A percentile compares a stretch with the other conserved stretches of the same genome.
These are phyloP conservation scores for Drosophila gunungcola DNA, from an alignment of 1,140 invertebrate genomes.

Conservation along the genomic window DNA sequence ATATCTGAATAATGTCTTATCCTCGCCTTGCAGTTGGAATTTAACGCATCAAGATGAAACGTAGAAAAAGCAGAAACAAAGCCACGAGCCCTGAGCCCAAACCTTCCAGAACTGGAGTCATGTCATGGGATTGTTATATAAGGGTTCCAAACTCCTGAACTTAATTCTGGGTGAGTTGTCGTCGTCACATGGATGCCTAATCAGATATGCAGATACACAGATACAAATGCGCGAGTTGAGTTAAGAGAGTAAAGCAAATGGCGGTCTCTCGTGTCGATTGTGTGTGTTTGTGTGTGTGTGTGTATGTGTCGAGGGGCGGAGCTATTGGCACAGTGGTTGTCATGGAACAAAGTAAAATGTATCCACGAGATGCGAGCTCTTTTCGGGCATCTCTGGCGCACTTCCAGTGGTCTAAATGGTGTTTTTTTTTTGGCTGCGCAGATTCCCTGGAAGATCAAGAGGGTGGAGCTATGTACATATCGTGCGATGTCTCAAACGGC, in stretches of 20 bases:
- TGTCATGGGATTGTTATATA: constrained; percentile 85
- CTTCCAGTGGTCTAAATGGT: constrained; percentile 21
- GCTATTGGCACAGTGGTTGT: constrained; percentile 70
- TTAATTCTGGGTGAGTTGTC: constrained; percentile 83
- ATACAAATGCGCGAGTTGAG: constrained; percentile 18
- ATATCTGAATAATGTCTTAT: not conserved
- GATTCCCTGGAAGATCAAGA: constrained; percentile 85
- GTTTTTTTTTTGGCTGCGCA: constrained; percentile 61
- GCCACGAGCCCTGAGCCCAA: constrained; percentile 47
- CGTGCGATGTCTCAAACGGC: constrained; percentile 85
- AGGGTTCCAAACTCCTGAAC: constrained; percentile 85
- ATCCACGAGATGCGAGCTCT: constrained; percentile 18
- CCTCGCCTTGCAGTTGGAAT: constrained; percentile 57
- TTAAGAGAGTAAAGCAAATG: constrained; percentile 66
- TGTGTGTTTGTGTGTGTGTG: constrained; percentile 4
- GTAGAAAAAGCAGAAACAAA: constrained; percentile 82
- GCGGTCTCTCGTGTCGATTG: constrained; percentile 25
- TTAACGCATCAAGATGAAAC: constrained; percentile 76
- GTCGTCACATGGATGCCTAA: constrained; percentile 26
- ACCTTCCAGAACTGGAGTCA: constrained; percentile 74
- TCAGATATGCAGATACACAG: constrained; percentile 19
- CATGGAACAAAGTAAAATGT: constrained; percentile 26
- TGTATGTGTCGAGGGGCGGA: constrained; percentile 60
- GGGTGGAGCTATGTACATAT: constrained; percentile 85
- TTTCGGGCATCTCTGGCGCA: constrained; percentile 26